Evolutionary conservation across 2,797 vertebrate species (phyloP).

Genomic region (Alauda arvensis): DNA sequence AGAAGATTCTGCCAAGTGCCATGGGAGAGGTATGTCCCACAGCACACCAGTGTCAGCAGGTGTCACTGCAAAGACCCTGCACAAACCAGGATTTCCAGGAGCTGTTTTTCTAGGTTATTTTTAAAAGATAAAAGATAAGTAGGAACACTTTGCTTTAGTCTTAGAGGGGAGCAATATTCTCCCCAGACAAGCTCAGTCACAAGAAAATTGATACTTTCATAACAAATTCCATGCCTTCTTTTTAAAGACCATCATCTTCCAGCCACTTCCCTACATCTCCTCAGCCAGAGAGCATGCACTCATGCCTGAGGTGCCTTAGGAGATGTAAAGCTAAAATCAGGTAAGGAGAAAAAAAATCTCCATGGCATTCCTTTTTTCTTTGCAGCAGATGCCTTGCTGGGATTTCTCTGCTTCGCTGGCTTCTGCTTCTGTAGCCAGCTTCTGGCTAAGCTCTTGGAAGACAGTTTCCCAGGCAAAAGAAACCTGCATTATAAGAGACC

Average conservation of each 20-base stretch:
- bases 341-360: background rate
- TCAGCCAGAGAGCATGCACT: background rate
- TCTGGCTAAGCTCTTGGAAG: slow-evolving; percentile 19
- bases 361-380: background rate
- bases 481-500: background rate
- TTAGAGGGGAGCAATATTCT: background rate
- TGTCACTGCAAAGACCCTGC: background rate
- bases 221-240: background rate
- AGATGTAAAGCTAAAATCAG: slow-evolving; percentile 8
- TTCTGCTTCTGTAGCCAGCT: background rate
- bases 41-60: no score
- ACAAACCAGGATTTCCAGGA: background rate
- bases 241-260: slow-evolving; percentile 13
- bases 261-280: background rate
- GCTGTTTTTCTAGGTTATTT: background rate
- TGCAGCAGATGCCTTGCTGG: background rate
- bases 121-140: background rate
- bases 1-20: background rate
- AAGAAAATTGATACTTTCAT: background rate
- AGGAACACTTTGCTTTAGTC: background rate
- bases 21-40: background rate
- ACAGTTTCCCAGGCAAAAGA: background rate
- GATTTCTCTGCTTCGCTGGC: slow-evolving; percentile 18
- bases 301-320: slow-evolving; percentile 11
- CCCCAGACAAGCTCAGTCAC: background rate